A percentile compares a stretch with the other conserved stretches of the same genome.
Conservation (phyloP, 1,140 invertebrate species). For the Ips typographus region DNA sequence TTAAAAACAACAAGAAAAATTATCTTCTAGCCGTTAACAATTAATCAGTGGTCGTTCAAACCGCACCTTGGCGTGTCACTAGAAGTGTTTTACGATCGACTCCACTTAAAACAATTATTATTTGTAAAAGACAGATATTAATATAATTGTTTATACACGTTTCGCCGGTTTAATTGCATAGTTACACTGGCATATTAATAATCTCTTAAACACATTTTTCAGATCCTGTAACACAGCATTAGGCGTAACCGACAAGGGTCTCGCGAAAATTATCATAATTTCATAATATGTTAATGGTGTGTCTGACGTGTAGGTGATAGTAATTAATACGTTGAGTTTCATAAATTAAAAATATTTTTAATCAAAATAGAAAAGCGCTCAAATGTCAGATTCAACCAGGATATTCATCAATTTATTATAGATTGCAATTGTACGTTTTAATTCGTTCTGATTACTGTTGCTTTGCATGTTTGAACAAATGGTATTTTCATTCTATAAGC, state of each 20-base stretch:
- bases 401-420: background rate
- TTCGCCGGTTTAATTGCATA: constrained; percentile 15
- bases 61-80: constrained; percentile 20
- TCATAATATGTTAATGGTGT: background rate
- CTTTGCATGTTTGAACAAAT: too few species aligned
- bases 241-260: background rate
- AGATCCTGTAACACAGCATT: too few species aligned
- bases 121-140: constrained; percentile 17
- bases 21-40: constrained; percentile 10
- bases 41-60: constrained; percentile 6
- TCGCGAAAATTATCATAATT: background rate
- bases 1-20: constrained; percentile 1
- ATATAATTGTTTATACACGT: constrained; percentile 21
- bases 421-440: background rate
- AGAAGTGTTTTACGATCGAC: constrained; percentile 10
- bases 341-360: background rate
- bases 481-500: too few species aligned
- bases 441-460: background rate
- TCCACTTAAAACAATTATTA: constrained; percentile 22
- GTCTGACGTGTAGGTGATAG: background rate
- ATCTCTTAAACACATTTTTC: background rate
- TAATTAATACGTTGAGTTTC: constrained; percentile 2
- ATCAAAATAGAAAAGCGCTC: background rate
- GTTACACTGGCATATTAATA: constrained; percentile 8
- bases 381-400: background rate